A percentile compares a stretch with the other conserved stretches of the same genome.
Conservation (phyloP, 2,888 invertebrate genomes). For the Fragum fragum region DNA sequence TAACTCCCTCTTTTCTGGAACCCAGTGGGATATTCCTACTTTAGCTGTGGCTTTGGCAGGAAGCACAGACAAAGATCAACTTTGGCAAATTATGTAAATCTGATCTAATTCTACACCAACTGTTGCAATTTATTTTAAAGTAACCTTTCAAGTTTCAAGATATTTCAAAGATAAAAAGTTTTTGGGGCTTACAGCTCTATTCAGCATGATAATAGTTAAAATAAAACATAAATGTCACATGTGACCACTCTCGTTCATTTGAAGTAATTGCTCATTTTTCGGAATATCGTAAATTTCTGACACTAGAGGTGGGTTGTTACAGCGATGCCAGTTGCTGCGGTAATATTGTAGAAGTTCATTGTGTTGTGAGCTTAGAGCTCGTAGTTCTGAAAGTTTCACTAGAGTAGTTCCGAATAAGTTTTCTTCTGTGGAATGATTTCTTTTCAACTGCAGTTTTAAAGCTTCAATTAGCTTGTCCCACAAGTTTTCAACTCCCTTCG, state of each 20-base stretch:
- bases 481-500: slow-evolving; percentile 92
- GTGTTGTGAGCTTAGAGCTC: slow-evolving; percentile 94
- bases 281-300: slow-evolving; percentile 98
- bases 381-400: slow-evolving; percentile 92
- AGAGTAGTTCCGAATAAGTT: slow-evolving; percentile 89
- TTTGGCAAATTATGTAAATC: too few species aligned
- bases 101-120: too few species aligned
- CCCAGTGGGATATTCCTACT: too few species aligned
- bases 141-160: too few species aligned
- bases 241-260: slow-evolving; percentile 11
- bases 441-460: slow-evolving; percentile 92
- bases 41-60: too few species aligned
- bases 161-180: too few species aligned
- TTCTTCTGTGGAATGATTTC: slow-evolving; percentile 90
- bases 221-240: not conserved
- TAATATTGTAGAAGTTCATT: slow-evolving; percentile 94
- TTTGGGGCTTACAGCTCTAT: not conserved
- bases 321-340: slow-evolving; percentile 92
- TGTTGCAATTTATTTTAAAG: too few species aligned
- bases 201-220: not conserved
- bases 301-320: slow-evolving; percentile 95
- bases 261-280: slow-evolving; percentile 71
- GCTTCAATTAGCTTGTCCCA: slow-evolving; percentile 95
- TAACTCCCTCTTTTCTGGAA: too few species aligned
- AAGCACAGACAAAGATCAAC: too few species aligned